phyloP scores from a whole-genome alignment of 2,113 vertebrate species.

The Phycodurus eques region DNA sequence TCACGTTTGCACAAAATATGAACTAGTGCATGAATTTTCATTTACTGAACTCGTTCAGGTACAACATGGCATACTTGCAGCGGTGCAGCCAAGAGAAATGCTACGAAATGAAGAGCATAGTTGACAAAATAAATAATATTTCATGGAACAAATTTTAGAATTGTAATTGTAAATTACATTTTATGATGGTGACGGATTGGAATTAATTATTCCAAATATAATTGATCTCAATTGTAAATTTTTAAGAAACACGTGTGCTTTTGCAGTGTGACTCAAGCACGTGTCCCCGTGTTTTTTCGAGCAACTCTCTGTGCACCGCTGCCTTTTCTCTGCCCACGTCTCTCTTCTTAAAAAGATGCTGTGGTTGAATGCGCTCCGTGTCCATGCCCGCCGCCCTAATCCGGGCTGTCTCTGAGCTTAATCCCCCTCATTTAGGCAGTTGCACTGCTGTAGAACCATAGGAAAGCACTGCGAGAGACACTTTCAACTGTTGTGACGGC shows the following conservation, averaged over 20 bases:
- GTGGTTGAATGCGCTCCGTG: conserved; percentile 68
- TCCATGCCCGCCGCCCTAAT: conserved; percentile 67
- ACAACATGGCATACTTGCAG: background rate
- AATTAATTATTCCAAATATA: background rate
- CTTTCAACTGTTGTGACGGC: conserved; percentile 58
- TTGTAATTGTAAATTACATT: background rate
- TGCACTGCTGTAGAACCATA: conserved; percentile 59
- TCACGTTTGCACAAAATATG: too few species aligned
- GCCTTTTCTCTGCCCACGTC: conserved; percentile 49
- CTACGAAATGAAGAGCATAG: too few species aligned
- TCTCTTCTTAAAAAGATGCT: conserved; percentile 61
- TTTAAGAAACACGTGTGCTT: background rate
- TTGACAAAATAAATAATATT: background rate
- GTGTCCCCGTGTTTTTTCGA: conserved; percentile 68
- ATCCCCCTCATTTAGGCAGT: conserved; percentile 73
- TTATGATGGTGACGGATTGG: background rate
- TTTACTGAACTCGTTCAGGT: too few species aligned
- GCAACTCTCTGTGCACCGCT: conserved; percentile 62
- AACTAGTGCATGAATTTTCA: too few species aligned
- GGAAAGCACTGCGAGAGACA: conserved; percentile 51
- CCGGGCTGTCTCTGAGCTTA: conserved; percentile 72
- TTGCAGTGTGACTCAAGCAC: conserved; percentile 23
- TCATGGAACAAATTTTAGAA: background rate
- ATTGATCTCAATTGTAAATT: background rate
- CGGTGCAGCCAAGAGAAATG: background rate